Conservation (phyloP, 2,888 invertebrate genomes). For the Mantis religiosa region DNA sequence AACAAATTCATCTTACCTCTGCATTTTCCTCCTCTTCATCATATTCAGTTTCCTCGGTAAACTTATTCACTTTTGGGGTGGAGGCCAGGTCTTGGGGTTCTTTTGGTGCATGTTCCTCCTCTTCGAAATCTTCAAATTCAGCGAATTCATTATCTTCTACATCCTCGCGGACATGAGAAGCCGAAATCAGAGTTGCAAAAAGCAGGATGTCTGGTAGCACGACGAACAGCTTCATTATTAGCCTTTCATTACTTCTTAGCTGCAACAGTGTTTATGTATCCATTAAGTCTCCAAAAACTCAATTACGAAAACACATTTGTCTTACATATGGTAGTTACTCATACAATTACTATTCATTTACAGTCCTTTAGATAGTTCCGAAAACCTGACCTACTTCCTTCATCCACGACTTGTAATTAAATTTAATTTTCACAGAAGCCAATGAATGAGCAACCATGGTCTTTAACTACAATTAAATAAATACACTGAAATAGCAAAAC, state of each 20-base stretch:
- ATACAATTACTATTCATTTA: too few relatives aligned
- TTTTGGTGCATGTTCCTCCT: conserved; percentile 47
- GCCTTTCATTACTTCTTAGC: neutral
- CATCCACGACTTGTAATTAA: too few relatives aligned
- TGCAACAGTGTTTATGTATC: neutral
- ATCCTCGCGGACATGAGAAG: conserved; percentile 45
- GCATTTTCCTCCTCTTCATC: conserved; percentile 55
- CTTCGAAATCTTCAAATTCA: conserved; percentile 86
- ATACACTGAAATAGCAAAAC: too few relatives aligned
- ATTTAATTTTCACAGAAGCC: too few relatives aligned
- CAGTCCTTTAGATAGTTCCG: too few relatives aligned
- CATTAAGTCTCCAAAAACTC: neutral
- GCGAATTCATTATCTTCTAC: conserved; percentile 88
- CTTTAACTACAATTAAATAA: too few relatives aligned
- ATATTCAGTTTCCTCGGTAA: conserved; percentile 32
- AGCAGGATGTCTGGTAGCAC: conserved; percentile 44
- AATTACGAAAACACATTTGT: too few relatives aligned
- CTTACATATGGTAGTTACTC: too few relatives aligned
- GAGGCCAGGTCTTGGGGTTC: conserved; percentile 9
- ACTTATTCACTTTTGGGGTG: neutral
- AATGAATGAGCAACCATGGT: too few relatives aligned
- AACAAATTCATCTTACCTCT: conserved; percentile 47
- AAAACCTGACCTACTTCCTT: too few relatives aligned
- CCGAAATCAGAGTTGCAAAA: conserved; percentile 45
- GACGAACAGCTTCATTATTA: conserved; percentile 45